These are phyloP conservation scores for Sterrhoptilus dennistouni DNA, from an alignment of 2,113 vertebrate species.

Conservation along the genomic window DNA sequence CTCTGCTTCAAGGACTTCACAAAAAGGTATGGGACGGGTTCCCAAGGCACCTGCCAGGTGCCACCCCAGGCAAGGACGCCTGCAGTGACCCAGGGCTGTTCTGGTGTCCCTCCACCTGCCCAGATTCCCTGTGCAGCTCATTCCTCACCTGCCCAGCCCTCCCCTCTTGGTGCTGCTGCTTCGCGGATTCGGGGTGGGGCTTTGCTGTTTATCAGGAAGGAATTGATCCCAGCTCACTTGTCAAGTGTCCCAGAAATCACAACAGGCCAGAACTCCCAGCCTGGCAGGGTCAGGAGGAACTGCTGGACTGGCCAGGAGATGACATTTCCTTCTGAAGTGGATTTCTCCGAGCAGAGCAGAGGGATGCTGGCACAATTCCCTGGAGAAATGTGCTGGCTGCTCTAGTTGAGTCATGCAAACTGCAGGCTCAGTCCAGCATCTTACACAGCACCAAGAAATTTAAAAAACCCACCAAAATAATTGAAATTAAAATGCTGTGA, in stretches of 20 bases:
- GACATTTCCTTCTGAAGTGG: not conserved
- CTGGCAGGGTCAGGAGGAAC: not conserved
- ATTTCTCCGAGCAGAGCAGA: not conserved
- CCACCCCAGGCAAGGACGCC: not conserved
- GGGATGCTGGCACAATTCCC: not conserved
- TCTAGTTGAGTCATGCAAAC: not conserved
- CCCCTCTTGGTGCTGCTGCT: not conserved
- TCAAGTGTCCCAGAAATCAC: not conserved
- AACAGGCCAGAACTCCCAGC: not conserved
- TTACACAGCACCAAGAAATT: not conserved
- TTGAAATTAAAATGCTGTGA: not conserved
- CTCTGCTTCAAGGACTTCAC: constrained; percentile 99
- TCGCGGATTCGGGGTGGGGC: not conserved
- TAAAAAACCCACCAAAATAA: not conserved
- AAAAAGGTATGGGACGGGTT: constrained; percentile 83
- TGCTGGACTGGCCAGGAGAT: not conserved
- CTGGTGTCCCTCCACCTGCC: not conserved
- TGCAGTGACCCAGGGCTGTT: not conserved
- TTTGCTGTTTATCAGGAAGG: not conserved
- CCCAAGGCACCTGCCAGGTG: not conserved
- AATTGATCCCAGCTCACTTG: not conserved
- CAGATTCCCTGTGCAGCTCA: not conserved
- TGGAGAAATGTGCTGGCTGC: not conserved
- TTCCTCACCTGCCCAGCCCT: not conserved
- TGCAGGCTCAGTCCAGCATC: not conserved